Evolutionary conservation across 2,888 invertebrate genomes (phyloP), one percentile per base, ranked within the genome.

Genomic region (Oscheius sp.): DNA sequence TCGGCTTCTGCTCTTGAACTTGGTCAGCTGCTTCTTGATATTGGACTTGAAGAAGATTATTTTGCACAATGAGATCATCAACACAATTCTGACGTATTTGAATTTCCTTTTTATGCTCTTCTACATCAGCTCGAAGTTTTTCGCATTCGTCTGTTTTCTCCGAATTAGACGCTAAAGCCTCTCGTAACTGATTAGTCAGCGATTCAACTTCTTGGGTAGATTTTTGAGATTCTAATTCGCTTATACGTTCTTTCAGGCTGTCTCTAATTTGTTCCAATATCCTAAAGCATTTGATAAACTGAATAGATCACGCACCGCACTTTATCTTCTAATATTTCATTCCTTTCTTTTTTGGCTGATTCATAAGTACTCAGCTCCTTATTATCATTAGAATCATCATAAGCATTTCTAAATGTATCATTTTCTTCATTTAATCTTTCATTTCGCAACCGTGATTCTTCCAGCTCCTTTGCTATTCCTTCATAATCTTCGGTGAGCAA

Each of bases 91-190:
- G 74, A 2, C 62, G 61, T 28, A 67, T 36, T 54, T 65, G 17
- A 17, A 75, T 65, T 49, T 77, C 74, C 62, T 70, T 49, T 38
- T 74, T 71, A 38, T 75, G 64, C 20, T 67, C 67, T 2, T 72
- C 64, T 47, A 59, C 59, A 32, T 74, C 71, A 14, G 51, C 51
- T 41, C 61, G 51, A 50, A 77, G 41, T 26, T 54, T 54, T 26
- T 75, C 77, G 32, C 72, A 74, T 41, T 81, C 81, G 2, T 76
- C 76, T n/a, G 78, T 72, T 32, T 75, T 74, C 57, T 81, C 80
- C 0, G 70, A 63, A 36, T 72, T 76, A 8, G 78, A 71, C 5
- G 65, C 59, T 12, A 81, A 69, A 9, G 74, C 72, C 38, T 81
- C 78, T 3, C 32, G 36, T 3, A 80, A 62, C 57, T 79, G 77